Conservation (phyloP, 2,113 vertebrate species). For the Megatriorchis doriae region DNA sequence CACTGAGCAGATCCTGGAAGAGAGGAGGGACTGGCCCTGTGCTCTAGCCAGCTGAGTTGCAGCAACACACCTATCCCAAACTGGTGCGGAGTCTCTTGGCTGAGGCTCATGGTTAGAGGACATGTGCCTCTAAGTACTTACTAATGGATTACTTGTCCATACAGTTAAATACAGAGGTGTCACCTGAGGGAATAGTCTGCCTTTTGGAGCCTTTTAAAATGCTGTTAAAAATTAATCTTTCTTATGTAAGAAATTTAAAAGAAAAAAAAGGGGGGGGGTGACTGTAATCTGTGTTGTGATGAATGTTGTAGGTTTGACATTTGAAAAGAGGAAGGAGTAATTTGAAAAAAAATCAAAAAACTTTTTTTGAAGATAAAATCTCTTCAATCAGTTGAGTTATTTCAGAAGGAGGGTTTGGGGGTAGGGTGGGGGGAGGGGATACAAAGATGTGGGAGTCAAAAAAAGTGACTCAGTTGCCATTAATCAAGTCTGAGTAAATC, state of each 20-base stretch:
- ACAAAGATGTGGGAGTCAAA: background rate
- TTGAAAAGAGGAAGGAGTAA: background rate
- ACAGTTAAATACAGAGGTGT: background rate
- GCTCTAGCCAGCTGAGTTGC: background rate
- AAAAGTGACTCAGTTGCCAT: background rate
- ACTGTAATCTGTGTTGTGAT: background rate
- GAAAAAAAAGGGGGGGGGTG: background rate
- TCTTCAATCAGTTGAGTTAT: background rate
- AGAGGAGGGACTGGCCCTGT: background rate
- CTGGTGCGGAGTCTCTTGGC: background rate
- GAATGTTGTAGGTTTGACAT: background rate
- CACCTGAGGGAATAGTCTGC: background rate
- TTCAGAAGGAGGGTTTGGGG: background rate
- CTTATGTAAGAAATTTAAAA: background rate
- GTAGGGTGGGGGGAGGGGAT: too few species aligned
- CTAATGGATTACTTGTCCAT: background rate
- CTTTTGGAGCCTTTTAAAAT: background rate
- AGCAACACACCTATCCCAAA: background rate
- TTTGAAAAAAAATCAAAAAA: background rate
- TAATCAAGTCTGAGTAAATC: background rate
- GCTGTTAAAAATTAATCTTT: background rate
- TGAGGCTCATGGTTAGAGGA: background rate
- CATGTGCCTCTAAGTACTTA: background rate
- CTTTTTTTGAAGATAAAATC: background rate
- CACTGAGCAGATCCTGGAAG: background rate